Evolutionary conservation across 2,113 vertebrate species (phyloP), one percentile per base, ranked within the genome.

Genomic region (Vidua chalybeata): DNA sequence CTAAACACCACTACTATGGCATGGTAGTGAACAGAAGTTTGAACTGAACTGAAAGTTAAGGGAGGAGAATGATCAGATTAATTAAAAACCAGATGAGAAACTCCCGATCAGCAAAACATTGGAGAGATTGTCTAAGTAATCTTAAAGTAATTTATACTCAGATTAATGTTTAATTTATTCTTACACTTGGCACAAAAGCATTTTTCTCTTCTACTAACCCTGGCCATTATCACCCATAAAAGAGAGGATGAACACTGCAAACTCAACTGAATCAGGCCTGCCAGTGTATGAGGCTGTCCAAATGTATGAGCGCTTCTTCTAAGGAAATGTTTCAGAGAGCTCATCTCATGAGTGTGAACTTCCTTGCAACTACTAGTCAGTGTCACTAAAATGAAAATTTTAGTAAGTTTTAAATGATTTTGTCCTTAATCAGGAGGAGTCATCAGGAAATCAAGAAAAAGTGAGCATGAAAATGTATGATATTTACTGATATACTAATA

Each of bases 221-320:
- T 68, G 63, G 24, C 11, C 21, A 51, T 76, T 87, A 64, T 39
- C 18, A 61, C 3, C 19, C 43, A 10, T 39, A 24, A 48, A 79
- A 59, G 9, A 75, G 30, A 71, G 67, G 39, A 31, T 59, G 18
- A 69, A 41, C 26, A 73, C 18, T 1, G 2, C 16, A 52, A 58
- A 64, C 3, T 17, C 28, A 17, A 35, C 11, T 10, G 27, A 81
- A 51, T 48, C 19, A 63, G 10, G 49, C 4, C 6, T 0, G 0
- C 9, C 23, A 35, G 41, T n/a, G 10, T 24, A 41, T 2, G 1
- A 80, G 8, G 11, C 28, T 84, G 54, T 64, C 17, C 56, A 26
- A 76, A 85, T 45, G 3, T 11, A 10, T 23, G 8, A 77, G 14
- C 4, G 3, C 14, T n/a, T 43, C 15, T 64, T 74, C 22, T 49